These are phyloP conservation scores for Anser brachyrhynchus DNA, from an alignment of 2,113 vertebrate species.

Conservation along the genomic window DNA sequence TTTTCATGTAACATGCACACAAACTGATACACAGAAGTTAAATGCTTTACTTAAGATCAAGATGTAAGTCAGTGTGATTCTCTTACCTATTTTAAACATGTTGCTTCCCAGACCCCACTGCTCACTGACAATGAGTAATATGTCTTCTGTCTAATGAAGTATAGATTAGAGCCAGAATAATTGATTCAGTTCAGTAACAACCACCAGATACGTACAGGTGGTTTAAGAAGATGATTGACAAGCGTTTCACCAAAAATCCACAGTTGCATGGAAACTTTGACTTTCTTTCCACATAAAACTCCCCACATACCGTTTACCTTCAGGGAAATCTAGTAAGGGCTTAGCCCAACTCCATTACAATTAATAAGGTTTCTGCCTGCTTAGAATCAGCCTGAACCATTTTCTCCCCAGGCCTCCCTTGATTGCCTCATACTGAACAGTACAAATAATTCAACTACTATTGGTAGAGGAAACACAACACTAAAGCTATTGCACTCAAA, in stretches of 20 bases:
- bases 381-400: neutral
- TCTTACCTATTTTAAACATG: neutral
- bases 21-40: neutral
- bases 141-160: neutral
- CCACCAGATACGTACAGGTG: neutral
- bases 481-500: conserved; percentile 15
- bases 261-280: neutral
- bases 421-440: neutral
- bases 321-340: neutral
- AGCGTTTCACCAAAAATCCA: neutral
- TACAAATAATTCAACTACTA: conserved; percentile 45
- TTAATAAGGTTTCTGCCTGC: conserved; percentile 5
- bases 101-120: neutral
- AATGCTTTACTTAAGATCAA: neutral
- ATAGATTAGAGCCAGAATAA: conserved; percentile 7
- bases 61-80: neutral
- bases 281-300: neutral
- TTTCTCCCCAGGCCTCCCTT: neutral
- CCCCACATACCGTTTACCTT: neutral
- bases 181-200: neutral
- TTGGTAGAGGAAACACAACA: conserved; percentile 37
- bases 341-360: neutral
- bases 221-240: neutral
- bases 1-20: neutral
- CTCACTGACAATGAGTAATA: neutral